Conservation (phyloP, 2,797 vertebrate genomes). For the Vireo griseus region DNA sequence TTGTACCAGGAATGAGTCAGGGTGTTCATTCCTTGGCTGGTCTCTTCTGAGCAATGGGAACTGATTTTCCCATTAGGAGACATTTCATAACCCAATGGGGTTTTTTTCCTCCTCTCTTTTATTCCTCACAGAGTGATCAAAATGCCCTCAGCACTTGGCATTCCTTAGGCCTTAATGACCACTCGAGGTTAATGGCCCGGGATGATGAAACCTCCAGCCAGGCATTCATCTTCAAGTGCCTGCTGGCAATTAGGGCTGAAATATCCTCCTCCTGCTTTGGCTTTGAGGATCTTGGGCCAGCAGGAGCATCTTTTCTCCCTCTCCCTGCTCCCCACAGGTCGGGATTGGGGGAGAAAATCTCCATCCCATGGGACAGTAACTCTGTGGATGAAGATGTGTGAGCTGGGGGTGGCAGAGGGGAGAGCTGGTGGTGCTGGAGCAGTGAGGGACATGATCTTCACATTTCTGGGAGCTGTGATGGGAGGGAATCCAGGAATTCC, state of each 20-base stretch:
- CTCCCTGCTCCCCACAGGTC: background rate
- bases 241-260: constrained; percentile 19
- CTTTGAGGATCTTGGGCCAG: background rate
- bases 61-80: background rate
- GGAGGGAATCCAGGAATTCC: constrained; percentile 17
- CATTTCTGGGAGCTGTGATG: background rate
- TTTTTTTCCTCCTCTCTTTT: background rate
- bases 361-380: accelerated
- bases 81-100: background rate
- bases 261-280: background rate
- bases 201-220: constrained; percentile 30
- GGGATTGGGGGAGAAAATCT: background rate
- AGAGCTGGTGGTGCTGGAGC: background rate
- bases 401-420: background rate
- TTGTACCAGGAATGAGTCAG: background rate
- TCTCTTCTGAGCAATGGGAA: background rate
- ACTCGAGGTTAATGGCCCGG: background rate
- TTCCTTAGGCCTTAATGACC: background rate
- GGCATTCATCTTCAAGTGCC: constrained; percentile 22
- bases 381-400: background rate
- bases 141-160: background rate
- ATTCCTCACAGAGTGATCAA: background rate
- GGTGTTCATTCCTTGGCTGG: background rate
- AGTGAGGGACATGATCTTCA: background rate
- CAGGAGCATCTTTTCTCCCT: background rate